Base-by-base conservation (phyloP, 1,140 invertebrate species). In the Caligus rogercresseyi region DNA sequence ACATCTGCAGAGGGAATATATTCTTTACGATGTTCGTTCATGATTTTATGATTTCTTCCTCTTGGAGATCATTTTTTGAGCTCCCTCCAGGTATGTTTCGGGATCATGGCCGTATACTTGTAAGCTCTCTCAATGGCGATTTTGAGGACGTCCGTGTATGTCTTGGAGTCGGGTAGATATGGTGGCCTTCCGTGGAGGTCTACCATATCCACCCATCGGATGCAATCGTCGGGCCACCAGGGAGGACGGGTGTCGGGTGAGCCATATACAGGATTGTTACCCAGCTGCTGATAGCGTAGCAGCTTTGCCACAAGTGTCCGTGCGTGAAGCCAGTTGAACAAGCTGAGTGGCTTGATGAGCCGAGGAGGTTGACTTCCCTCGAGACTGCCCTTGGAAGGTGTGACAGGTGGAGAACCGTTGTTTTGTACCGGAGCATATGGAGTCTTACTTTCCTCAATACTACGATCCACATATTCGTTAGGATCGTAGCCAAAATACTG, bases 131-230 rank as follows among this genome's bases (percentile, higher is more conserved):
- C 52, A 53, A 63, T 63, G 18, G 61, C 61, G 19, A 25, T 21
- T 26, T 63, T 63, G 16, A 63, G 54, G 15, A 63, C 61, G 25
- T 63, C 61, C 19, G 61, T 63, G 21, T 63, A 63, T 18, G 61
- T 21, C 52, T 19, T 56, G 15, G 18, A 53, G 15, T 63, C 25
- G 2, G 61, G 61, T 23, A 63, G 25, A 53, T 63, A 63, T 15
- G 61, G 61, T n/a, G 61, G 61, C 19, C 52, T 62, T 3, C 61
- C 61, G 15, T 54, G n/a, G 14, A 63, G 52, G 16, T 63, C 61
- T 1, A 63, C 61, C 61, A 63, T 63, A 25, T 63, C 61, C n/a
- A 63, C 23, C n/a, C 61, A 63, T 62, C 61, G 51, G 3, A 63
- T 63, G 7, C 43, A 55, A 19, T 63, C 61, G 31, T 63, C 52